phyloP scores from a whole-genome alignment of 2,797 vertebrate species.

The Smutsia gigantea region DNA sequence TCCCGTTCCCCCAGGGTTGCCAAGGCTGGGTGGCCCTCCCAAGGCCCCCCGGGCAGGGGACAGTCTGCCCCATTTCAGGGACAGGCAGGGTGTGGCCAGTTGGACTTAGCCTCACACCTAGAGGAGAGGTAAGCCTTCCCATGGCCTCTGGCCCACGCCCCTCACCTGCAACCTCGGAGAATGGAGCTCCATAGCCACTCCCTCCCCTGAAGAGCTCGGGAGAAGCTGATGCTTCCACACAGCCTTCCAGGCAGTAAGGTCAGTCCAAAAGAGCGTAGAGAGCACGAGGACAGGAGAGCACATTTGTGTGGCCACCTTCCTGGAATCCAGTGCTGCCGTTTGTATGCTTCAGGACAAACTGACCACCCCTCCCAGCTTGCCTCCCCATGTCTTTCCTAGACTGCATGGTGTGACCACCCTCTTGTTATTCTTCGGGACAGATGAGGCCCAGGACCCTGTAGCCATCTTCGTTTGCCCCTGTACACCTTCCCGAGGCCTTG shows the following conservation, averaged over 20 bases:
- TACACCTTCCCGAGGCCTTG: background rate
- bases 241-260: background rate
- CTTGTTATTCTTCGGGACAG: background rate
- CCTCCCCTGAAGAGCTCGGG: too few species aligned
- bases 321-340: background rate
- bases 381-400: background rate
- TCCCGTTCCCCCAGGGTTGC: background rate
- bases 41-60: background rate
- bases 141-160: background rate
- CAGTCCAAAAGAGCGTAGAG: rapidly evolving
- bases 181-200: background rate
- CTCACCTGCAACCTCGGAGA: background rate
- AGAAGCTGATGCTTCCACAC: background rate
- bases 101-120: background rate
- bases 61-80: too few species aligned
- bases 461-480: background rate
- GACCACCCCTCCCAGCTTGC: background rate
- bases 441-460: background rate
- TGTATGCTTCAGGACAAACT: background rate
- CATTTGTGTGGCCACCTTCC: background rate
- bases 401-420: rapidly evolving
- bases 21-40: background rate
- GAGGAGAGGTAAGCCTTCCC: background rate
- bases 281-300: background rate
- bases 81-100: background rate